Percentiles rank a stretch among this genome's conserved stretches.
Evolutionary conservation across 1,140 invertebrate species (phyloP).

Genomic region (Drosophila sp.): DNA sequence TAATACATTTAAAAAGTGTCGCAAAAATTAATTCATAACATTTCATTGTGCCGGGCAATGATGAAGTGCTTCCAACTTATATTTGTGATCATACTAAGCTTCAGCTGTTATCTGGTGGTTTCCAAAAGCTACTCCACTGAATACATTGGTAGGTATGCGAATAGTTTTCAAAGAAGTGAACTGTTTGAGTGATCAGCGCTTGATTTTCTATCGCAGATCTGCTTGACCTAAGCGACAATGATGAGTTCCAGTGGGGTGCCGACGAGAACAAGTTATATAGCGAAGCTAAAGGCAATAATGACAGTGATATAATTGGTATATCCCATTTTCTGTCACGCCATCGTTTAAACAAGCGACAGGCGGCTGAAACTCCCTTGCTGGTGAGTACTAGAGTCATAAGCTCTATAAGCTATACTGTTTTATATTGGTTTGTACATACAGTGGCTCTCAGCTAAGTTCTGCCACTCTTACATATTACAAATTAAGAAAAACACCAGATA

Average conservation of each 20-base stretch:
- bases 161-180: background rate
- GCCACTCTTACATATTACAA: too few species aligned
- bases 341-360: conserved; percentile 66
- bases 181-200: background rate
- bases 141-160: conserved; percentile 44
- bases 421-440: too few species aligned
- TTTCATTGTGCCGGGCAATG: conserved; percentile 18
- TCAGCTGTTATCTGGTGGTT: conserved; percentile 8
- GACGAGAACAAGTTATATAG: conserved; percentile 53
- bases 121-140: conserved; percentile 49
- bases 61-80: conserved; percentile 44
- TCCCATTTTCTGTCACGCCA: conserved; percentile 64
- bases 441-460: too few species aligned
- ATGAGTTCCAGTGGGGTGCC: conserved; percentile 75
- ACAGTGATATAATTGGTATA: conserved; percentile 15
- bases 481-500: too few species aligned
- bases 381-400: conserved; percentile 38
- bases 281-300: conserved; percentile 31
- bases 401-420: background rate
- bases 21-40: conserved; percentile 15
- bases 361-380: conserved; percentile 45
- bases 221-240: conserved; percentile 73
- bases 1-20: conserved; percentile 21
- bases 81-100: conserved; percentile 1
- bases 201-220: conserved; percentile 52